These are phyloP conservation scores for Corythaixoides concolor DNA, from an alignment of 2,113 vertebrate genomes.

Conservation along the genomic window DNA sequence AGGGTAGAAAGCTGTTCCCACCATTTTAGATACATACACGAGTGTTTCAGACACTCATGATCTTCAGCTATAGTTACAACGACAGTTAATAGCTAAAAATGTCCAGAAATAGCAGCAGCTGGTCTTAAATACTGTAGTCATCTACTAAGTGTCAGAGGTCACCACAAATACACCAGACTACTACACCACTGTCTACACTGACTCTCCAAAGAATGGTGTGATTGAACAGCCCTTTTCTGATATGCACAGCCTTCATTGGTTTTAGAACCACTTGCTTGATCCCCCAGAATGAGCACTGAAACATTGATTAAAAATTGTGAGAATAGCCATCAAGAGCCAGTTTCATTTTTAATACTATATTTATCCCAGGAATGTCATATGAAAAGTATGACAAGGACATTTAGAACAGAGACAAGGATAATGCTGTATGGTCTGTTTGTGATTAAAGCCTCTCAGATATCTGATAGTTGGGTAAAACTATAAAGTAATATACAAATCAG, in stretches of 20 bases:
- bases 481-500: not conserved
- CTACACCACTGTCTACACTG: not conserved
- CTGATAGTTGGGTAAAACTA: not conserved
- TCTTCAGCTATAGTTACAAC: not conserved
- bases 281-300: not conserved
- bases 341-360: not conserved
- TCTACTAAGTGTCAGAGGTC: not conserved
- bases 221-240: not conserved
- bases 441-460: not conserved
- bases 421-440: not conserved
- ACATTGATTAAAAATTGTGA: not conserved
- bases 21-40: not conserved
- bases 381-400: not conserved
- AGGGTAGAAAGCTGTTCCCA: not conserved
- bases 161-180: not conserved
- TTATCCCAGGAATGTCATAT: not conserved
- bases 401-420: not conserved
- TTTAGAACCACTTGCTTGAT: not conserved
- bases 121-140: not conserved
- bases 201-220: not conserved
- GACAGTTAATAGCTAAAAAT: not conserved
- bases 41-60: not conserved
- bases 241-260: not conserved
- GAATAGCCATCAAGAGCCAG: not conserved
- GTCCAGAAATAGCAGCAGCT: not conserved